Evolutionary conservation across 2,113 vertebrate genomes (phyloP).

Genomic region (Ptyas mucosa): DNA sequence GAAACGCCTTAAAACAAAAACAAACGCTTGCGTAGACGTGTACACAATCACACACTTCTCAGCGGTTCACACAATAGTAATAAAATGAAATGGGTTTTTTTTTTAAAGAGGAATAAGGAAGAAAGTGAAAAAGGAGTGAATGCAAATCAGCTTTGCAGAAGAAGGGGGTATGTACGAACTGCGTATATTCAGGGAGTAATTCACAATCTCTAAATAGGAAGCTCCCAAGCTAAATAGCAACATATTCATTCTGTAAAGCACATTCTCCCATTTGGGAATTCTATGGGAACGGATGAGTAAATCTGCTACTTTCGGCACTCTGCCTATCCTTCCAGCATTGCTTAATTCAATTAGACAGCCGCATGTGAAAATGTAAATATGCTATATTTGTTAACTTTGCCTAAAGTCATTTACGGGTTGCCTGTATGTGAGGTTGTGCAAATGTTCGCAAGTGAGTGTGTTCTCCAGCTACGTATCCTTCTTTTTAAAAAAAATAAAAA

Average conservation of each 20-base stretch:
- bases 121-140: neutral
- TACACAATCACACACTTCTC: too few species aligned
- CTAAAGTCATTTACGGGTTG: conserved; percentile 58
- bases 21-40: neutral
- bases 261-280: conserved; percentile 70
- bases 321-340: conserved; percentile 55
- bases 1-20: neutral
- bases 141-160: neutral
- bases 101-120: neutral
- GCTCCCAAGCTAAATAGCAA: conserved; percentile 68
- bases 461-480: neutral
- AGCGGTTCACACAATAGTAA: neutral
- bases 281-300: conserved; percentile 60
- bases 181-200: conserved; percentile 61
- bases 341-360: conserved; percentile 71
- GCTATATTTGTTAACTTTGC: conserved; percentile 70
- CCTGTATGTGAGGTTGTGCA: neutral
- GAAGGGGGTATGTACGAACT: neutral
- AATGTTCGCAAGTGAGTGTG: neutral
- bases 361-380: conserved; percentile 76
- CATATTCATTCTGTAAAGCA: conserved; percentile 62
- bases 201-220: conserved; percentile 73
- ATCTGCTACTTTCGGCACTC: conserved; percentile 34
- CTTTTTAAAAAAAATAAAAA: neutral
- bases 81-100: neutral